phyloP scores from a whole-genome alignment of 1,140 invertebrate genomes.

The Chymomyza costata region DNA sequence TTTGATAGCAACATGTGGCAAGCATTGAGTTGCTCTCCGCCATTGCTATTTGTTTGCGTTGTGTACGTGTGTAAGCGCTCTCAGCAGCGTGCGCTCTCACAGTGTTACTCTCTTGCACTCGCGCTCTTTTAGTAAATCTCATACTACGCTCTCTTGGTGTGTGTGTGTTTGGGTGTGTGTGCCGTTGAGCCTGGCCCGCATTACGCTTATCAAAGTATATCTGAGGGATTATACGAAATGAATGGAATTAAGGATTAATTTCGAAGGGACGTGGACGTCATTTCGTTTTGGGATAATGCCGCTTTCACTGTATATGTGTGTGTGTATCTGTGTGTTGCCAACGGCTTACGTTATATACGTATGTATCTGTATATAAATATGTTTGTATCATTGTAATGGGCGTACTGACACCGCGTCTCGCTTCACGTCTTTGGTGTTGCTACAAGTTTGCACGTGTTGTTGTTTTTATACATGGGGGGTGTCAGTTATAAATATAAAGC shows the following conservation, averaged over 20 bases:
- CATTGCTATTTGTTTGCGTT: too few relatives aligned
- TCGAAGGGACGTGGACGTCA: conserved; percentile 75
- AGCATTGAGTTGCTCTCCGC: neutral
- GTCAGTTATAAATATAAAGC: conserved; percentile 66
- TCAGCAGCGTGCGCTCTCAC: conserved; percentile 5
- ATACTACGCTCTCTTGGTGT: conserved; percentile 7
- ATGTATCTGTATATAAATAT: neutral
- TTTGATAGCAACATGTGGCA: conserved; percentile 1
- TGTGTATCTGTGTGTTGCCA: conserved; percentile 48
- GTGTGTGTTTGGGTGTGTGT: neutral
- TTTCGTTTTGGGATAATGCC: conserved; percentile 75
- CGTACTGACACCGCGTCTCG: conserved; percentile 23
- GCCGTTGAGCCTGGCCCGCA: conserved; percentile 41
- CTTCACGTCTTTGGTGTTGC: neutral
- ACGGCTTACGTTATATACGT: conserved; percentile 65
- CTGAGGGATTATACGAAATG: conserved; percentile 75
- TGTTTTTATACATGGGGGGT: conserved; percentile 39
- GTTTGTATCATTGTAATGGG: conserved; percentile 28
- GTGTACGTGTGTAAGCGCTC: too few relatives aligned
- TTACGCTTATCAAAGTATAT: conserved; percentile 75
- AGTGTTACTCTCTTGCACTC: conserved; percentile 5
- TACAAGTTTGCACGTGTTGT: conserved; percentile 8
- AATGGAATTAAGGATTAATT: conserved; percentile 76
- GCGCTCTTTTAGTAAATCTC: conserved; percentile 1
- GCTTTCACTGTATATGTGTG: conserved; percentile 25